Evolutionary conservation across 1,140 invertebrate genomes (phyloP), one percentile per base, ranked within the genome.

Genomic region (Notospermus geniculatus): DNA sequence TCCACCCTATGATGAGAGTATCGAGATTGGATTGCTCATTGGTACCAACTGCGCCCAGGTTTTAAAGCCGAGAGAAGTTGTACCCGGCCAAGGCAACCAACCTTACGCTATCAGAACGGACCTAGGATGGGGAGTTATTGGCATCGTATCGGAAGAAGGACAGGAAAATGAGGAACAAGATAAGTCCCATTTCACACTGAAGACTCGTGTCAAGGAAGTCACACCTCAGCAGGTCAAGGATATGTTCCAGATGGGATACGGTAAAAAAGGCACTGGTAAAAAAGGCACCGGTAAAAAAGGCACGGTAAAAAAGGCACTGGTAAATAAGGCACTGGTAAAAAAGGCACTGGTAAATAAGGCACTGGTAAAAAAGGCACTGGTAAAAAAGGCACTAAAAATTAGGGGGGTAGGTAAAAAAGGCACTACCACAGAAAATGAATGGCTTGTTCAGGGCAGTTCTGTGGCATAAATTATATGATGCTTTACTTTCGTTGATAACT

Each of bases 51-150:
- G 65, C 22, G 25, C 60, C 0, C 43, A 27, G 2, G 57, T 60
- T 2, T 50, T 66, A 7, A 50, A 27, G 19, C 64, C 57, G 15
- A 54, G 60, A 22, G 60, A 63, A 9, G 62, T 66, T 0, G 64
- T 63, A 22, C 15, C 56, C 13, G 29, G 58, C 9, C 15, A 11
- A 13, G 29, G 45, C 22, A 43, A 57, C 36, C 54, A 59, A 2
- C 65, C 65, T 1, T 63, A 56, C 36, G 65, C 5, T 4, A 60
- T 57, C 29, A 27, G 54, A 28, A 66, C 64, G 13, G 57, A 63
- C 46, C 29, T 66, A 5, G 61, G 64, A 4, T 63, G 60, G 61
- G 46, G 60, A n/a, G 57, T 66, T 46, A 57, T 66, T 1, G 57
- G 60, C 2, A 36, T 60, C n/a, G 41, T 54, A 11, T 22, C 27